phyloP scores from a whole-genome alignment of 2,797 vertebrate species.

The Notoglanidium macrostoma region DNA sequence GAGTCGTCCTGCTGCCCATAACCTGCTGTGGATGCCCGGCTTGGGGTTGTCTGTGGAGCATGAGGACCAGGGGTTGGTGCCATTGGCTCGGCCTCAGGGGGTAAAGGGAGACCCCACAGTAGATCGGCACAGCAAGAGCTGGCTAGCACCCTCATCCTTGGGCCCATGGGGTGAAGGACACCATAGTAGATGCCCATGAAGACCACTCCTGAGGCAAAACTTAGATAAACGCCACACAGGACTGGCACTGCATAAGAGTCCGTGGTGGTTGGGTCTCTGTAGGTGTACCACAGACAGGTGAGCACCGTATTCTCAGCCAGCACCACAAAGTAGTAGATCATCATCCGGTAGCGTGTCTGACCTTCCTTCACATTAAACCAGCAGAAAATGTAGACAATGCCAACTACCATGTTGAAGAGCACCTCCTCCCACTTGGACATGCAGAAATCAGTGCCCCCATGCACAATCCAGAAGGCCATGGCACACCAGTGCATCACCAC shows the following conservation, averaged over 20 bases:
- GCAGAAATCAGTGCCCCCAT: slow-evolving; percentile 98
- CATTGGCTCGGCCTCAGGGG: slow-evolving; percentile 93
- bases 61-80: slow-evolving; percentile 86
- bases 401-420: slow-evolving; percentile 99
- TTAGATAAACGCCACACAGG: slow-evolving; percentile 94
- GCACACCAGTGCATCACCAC: slow-evolving; percentile 97
- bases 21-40: slow-evolving; percentile 75
- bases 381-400: slow-evolving; percentile 99
- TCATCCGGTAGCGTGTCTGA: slow-evolving; percentile 93
- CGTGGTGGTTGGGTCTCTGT: slow-evolving; percentile 90
- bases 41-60: slow-evolving; percentile 82
- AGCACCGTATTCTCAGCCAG: slow-evolving; percentile 95
- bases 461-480: slow-evolving; percentile 99
- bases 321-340: slow-evolving; percentile 95
- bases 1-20: slow-evolving; percentile 81
- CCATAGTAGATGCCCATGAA: slow-evolving; percentile 97
- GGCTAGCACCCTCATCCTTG: slow-evolving; percentile 86
- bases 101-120: slow-evolving; percentile 96
- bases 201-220: slow-evolving; percentile 90
- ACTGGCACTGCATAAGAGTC: slow-evolving; percentile 92
- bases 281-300: slow-evolving; percentile 92
- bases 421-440: slow-evolving; percentile 99
- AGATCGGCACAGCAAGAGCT: slow-evolving; percentile 98
- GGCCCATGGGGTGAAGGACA: slow-evolving; percentile 91
- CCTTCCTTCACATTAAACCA: slow-evolving; percentile 99